phyloP scores from a whole-genome alignment of 2,888 invertebrate genomes.

The Homarus gammarus region DNA sequence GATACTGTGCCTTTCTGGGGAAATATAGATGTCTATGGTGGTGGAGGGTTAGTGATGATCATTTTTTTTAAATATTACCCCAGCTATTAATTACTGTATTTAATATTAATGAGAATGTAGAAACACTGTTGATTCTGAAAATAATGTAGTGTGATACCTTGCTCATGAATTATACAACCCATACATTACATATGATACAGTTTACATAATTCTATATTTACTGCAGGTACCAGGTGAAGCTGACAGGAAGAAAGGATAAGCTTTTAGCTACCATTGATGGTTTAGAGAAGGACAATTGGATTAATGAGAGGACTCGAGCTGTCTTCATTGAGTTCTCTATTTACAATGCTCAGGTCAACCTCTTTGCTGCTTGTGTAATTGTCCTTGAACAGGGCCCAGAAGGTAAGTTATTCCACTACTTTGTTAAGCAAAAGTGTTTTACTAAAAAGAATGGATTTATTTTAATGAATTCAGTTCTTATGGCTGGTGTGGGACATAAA shows the following conservation, averaged over 20 bases:
- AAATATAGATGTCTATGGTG: too few relatives aligned
- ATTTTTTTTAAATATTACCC: too few relatives aligned
- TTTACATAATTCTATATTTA: not conserved
- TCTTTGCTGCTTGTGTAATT: slow-evolving; percentile 77
- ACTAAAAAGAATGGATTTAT: not conserved
- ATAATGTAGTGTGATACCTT: too few relatives aligned
- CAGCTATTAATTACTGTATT: too few relatives aligned
- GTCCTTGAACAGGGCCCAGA: slow-evolving; percentile 71
- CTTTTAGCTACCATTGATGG: slow-evolving; percentile 78
- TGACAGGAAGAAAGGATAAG: slow-evolving; percentile 77
- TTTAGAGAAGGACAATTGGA: slow-evolving; percentile 79
- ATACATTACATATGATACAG: not conserved
- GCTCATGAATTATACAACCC: too few relatives aligned
- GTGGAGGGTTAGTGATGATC: too few relatives aligned
- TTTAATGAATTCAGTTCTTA: not conserved
- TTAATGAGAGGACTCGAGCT: slow-evolving; percentile 81
- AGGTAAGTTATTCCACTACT: slow-evolving; percentile 70
- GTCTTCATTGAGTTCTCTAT: slow-evolving; percentile 81
- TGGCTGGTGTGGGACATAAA: too few relatives aligned
- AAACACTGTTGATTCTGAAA: too few relatives aligned
- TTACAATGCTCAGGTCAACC: slow-evolving; percentile 80
- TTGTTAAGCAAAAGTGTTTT: not conserved
- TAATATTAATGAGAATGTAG: too few relatives aligned
- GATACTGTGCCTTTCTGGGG: too few relatives aligned
- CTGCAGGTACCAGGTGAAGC: slow-evolving; percentile 44